Base-by-base conservation (phyloP, 2,888 invertebrate species). In the Spisula subtruncata region DNA sequence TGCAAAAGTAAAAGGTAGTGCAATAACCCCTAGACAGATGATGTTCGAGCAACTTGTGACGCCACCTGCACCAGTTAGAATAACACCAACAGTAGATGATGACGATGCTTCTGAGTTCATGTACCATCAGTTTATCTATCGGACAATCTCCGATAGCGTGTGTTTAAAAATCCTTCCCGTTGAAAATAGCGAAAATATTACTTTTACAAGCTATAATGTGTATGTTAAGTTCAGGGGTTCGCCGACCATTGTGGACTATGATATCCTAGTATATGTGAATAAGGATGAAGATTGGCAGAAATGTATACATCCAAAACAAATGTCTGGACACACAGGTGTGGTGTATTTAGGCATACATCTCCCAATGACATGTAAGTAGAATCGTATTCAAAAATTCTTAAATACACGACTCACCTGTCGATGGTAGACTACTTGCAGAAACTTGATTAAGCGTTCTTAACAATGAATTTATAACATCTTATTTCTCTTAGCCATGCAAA, bases 91-190 rank as follows among this genome's bases (percentile, higher is more conserved):
- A 5, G 79, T 90, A 5, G 84, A 86, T n/a, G 85, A 88, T 18
- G 93, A 92, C 1, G 93, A 93, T 83, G 93, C 90, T 10, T 93
- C 93, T 6, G 82, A 90, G 2, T 85, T 93, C n/a, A 92, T 92
- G 18, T 91, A 92, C 41, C 93, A 93, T 56, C 75, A 86, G 32
- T 92, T 92, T 83, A 83, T 91, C 6, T 93, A 93, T 60, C 89
- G 89, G n/a, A 87, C 85, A 18, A 14, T 29, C 0, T 90, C 90
- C 0, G 93, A 93, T 60, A 86, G 91, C 46, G 89, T 92, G 12
- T 93, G 93, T 81, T 66, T 93, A 4, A 80, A 83, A 10, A 82
- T 93, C 0, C n/a, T 29, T 18, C 90, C 90, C 4, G 1, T 79
- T 0, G 16, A 32, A 6, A 2, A 75, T 32, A 14, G 8, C 16